Evolutionary conservation across 1,140 invertebrate species (phyloP), one percentile per base, ranked within the genome.

Genomic region (Vanessa atalanta): DNA sequence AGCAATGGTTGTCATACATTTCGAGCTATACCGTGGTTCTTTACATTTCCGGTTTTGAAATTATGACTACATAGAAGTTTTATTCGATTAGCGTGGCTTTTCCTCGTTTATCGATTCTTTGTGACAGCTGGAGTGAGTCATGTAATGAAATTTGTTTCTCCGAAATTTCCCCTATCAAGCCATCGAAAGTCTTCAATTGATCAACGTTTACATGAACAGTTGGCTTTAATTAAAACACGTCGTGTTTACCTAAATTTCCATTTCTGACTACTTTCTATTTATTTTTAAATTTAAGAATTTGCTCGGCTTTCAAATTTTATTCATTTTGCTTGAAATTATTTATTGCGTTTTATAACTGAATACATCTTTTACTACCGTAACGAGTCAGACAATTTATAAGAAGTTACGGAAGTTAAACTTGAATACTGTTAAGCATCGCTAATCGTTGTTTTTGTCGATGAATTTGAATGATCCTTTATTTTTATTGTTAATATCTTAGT

Each of bases 111-210:
- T 76, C 51, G 75, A 76, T 76, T 50, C 31, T 51, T 20, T 15
- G 70, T 65, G 65, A 65, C 75, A 76, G 70, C 55, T 72, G 75
- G 16, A 37, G 64, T 76, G 75, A 76, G 65, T 76, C 75, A 76
- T 51, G 23, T 67, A 70, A 75, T 70, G 67, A 70, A 51, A 70
- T 73, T 65, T 31, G 68, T 65, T 75, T 75, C 73, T 51, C 53
- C 61, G 73, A 75, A 75, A 61, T 68, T 48, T 23, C 65, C 68
- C 72, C 72, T 68, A 73, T 73, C 65, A 37, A 68, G 65, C 66
- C 60, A 53, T 67, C 47, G 65, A 68, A 64, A 70, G 68, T 63
- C 60, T 73, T 67, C 65, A 68, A 73, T 73, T 73, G 48, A 73
- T 68, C 48, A 14, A 47, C 7, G 31, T 67, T 68, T 61, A 55